These are phyloP conservation scores for Enhydra lutris DNA, from an alignment of 2,113 vertebrate genomes.

Conservation along the genomic window DNA sequence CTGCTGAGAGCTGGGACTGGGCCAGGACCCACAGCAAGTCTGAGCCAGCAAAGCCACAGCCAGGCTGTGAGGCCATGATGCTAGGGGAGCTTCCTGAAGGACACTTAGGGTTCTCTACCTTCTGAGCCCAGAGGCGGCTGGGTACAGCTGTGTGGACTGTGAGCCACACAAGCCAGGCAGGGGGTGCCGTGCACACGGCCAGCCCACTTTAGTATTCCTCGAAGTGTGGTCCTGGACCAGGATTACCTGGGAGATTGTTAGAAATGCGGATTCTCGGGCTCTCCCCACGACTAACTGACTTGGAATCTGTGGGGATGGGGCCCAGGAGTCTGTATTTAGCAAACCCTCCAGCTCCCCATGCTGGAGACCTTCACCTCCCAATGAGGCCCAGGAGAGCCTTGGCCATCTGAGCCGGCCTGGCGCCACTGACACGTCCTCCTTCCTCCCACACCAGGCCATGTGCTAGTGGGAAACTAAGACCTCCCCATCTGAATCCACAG, in stretches of 20 bases:
- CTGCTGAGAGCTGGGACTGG: not conserved
- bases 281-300: not conserved
- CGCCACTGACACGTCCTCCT: not conserved
- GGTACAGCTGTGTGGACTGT: not conserved
- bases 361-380: not conserved
- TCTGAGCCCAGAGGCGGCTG: not conserved
- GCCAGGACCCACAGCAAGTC: not conserved
- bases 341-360: not conserved
- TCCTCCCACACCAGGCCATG: not conserved
- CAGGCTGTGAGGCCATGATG: not conserved
- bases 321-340: not conserved
- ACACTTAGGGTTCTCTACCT: not conserved
- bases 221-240: not conserved
- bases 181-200: not conserved
- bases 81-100: not conserved
- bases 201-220: not conserved
- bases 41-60: not conserved
- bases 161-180: not conserved
- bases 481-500: not conserved
- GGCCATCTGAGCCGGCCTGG: not conserved
- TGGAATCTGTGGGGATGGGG: not conserved
- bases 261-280: not conserved
- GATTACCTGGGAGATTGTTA: not conserved
- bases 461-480: not conserved
- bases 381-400: not conserved